Evolutionary conservation across 1,140 invertebrate species (phyloP).

Genomic region (Papilio aristodemus): DNA sequence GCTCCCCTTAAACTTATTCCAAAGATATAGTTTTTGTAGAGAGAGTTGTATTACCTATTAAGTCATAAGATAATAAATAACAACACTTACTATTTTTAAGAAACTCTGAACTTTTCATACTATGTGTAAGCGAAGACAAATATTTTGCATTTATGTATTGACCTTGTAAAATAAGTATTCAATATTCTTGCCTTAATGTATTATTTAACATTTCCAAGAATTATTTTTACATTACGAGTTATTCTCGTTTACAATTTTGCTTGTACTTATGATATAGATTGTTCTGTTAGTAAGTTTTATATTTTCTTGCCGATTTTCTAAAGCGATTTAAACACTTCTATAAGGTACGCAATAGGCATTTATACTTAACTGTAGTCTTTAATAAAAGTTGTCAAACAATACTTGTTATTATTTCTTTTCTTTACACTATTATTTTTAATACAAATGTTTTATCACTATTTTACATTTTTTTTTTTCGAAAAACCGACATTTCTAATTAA

Average conservation of each 20-base stretch:
- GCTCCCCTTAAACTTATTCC: constrained; percentile 19
- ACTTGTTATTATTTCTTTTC: neutral
- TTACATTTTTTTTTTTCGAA: no score
- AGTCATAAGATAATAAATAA: constrained; percentile 4
- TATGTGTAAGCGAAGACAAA: neutral
- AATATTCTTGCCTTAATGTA: constrained; percentile 5
- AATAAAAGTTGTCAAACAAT: constrained; percentile 42
- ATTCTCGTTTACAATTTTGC: neutral
- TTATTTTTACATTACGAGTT: no score
- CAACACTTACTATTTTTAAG: constrained; percentile 1
- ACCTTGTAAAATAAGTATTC: constrained; percentile 6
- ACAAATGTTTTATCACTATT: no score
- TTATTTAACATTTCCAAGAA: neutral
- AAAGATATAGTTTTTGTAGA: constrained; percentile 23
- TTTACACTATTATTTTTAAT: neutral
- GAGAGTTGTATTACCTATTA: constrained; percentile 23
- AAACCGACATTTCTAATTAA: no score
- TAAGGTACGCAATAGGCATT: constrained; percentile 48
- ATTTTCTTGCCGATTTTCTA: constrained; percentile 27
- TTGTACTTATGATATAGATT: constrained; percentile 15
- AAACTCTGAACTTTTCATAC: neutral
- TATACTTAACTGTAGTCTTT: constrained; percentile 57
- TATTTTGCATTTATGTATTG: constrained; percentile 2
- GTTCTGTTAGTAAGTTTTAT: constrained; percentile 32
- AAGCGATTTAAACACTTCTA: no score